Evolutionary conservation across 2,113 vertebrate species (phyloP), one percentile per base, ranked within the genome.

Genomic region (Strix aluco): DNA sequence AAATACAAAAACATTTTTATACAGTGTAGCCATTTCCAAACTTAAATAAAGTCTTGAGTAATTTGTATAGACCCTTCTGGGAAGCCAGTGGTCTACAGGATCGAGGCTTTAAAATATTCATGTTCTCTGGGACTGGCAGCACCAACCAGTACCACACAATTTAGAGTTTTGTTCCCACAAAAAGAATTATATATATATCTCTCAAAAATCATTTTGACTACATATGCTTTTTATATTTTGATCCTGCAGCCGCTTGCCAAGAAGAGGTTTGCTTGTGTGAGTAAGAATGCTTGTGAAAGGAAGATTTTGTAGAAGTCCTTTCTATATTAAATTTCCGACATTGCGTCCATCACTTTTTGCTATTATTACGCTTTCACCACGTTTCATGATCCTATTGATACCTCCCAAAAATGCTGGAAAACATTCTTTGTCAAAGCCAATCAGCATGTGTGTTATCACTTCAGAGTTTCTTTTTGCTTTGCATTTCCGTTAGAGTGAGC

Each of bases 1-100:
- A 94, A 91, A 86, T 84, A 83, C 49, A 57, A 96, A 97, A 97
- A 54, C 91, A 89, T 97, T 98, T 98, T 98, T 98, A 97, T 98
- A 98, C 92, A 93, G 88, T 77, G 62, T 97, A 95, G 85, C 90
- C 81, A 77, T 98, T 96, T 95, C 59, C 87, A 96, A 96, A 82
- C 90, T 93, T 81, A 81, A 86, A 88, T 69, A 74, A 81, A 94
- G 67, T 82, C 66, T 82, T 91, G 74, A 83, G 47, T 92, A 74
- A 78, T 91, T 96, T 85, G 26, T 58, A 44, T 46, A 71, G 86
- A 85, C 51, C 51, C 36, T 83, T 92, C 38, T 92, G 90, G 74
- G 70, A 75, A 92, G 61, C 51, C 83, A 54, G 78, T 34, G 54
- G 86, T 91, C 91, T 94, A 69, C 79, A 95, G 89, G 57, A 81